phyloP scores from a whole-genome alignment of 2,888 invertebrate genomes.

The Orthosia gothica region DNA sequence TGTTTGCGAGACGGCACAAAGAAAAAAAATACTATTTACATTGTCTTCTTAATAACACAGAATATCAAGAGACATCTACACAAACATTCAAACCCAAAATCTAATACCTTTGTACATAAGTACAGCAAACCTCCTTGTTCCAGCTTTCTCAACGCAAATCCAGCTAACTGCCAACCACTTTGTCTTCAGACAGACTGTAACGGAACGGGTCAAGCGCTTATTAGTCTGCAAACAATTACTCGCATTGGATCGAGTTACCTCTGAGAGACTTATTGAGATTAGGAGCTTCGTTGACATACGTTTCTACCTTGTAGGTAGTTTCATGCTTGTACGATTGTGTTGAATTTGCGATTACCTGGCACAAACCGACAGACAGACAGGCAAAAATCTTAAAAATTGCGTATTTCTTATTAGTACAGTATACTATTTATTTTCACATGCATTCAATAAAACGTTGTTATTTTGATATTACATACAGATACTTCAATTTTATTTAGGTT shows the following conservation, averaged over 20 bases:
- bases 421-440: too few species aligned
- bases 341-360: too few species aligned
- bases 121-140: background rate
- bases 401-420: too few species aligned
- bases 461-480: too few species aligned
- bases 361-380: too few species aligned
- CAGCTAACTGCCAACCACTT: background rate
- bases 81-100: background rate
- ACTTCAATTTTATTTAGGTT: too few species aligned
- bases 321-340: too few species aligned
- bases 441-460: too few species aligned
- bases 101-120: background rate
- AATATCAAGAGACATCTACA: background rate
- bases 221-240: constrained; percentile 25
- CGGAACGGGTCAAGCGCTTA: constrained; percentile 23
- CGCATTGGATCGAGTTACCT: constrained; percentile 31
- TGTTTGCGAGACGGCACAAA: too few species aligned
- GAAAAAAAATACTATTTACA: too few species aligned
- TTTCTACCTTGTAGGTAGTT: too few species aligned
- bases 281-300: background rate
- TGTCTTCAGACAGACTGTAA: constrained; percentile 1
- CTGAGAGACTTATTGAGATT: background rate
- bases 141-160: background rate
- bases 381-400: too few species aligned
- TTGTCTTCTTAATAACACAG: background rate